phyloP scores from a whole-genome alignment of 2,888 invertebrate genomes.

The Blastobasis adustella region DNA sequence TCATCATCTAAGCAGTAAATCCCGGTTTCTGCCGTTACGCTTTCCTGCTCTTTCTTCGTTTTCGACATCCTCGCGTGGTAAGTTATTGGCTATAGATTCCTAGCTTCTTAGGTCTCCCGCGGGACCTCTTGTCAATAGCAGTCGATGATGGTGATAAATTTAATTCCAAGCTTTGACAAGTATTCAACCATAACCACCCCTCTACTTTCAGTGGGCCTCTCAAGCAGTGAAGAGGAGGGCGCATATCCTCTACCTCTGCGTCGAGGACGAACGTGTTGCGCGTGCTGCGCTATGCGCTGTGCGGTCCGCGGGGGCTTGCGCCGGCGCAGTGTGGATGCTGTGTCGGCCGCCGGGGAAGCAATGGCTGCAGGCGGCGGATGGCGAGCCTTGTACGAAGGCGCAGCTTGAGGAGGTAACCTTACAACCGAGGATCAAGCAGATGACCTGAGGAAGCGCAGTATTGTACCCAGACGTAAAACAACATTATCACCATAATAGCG shows the following conservation, averaged over 20 bases:
- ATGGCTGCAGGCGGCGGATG: constrained; percentile 78
- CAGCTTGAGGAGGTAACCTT: constrained; percentile 22
- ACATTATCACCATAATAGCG: too few relatives aligned
- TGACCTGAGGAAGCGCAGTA: neutral
- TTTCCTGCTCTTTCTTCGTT: too few relatives aligned
- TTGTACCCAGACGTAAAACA: too few relatives aligned
- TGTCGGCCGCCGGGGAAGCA: constrained; percentile 80
- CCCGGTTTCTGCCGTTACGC: too few relatives aligned
- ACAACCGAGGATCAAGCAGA: neutral
- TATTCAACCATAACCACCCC: neutral
- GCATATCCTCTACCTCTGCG: constrained; percentile 86
- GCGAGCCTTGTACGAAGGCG: constrained; percentile 69
- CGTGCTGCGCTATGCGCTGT: constrained; percentile 90
- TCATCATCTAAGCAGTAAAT: too few relatives aligned
- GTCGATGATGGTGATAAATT: too few relatives aligned
- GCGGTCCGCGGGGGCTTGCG: constrained; percentile 74
- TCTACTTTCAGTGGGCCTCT: constrained; percentile 40
- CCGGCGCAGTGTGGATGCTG: constrained; percentile 91
- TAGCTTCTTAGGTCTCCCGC: too few relatives aligned
- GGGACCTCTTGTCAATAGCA: too few relatives aligned
- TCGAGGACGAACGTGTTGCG: constrained; percentile 82
- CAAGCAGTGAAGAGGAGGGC: constrained; percentile 58
- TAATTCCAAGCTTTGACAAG: too few relatives aligned
- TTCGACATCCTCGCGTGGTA: too few relatives aligned
- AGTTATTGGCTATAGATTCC: too few relatives aligned